Evolutionary conservation across 2,113 vertebrate species (phyloP), one percentile per base, ranked within the genome.

Genomic region (Leuciscus idus): DNA sequence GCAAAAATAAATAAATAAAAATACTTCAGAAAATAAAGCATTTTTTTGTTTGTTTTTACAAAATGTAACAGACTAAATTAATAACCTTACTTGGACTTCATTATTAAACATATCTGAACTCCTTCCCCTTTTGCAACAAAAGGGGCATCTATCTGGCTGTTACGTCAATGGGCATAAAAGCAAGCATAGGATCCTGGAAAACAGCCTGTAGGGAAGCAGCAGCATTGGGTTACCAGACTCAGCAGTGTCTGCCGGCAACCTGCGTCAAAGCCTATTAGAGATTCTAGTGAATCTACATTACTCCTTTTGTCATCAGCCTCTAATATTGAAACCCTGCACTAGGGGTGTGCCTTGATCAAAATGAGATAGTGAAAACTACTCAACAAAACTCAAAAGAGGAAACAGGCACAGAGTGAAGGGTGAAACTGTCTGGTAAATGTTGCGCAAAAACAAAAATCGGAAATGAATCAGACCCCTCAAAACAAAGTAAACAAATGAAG

Each of bases 381-480:
- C 77, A 43, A 62, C 33, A 26, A 80, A 79, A 55, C 26, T 77
- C 55, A 80, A 78, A 57, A 78, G 52, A 78, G 30, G 52, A 78
- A 78, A 57, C 28, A 6, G 28, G 7, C 26, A 4, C 0, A 4
- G 21, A 50, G 28, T 55, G 26, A 57, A 30, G 75, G 75, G 19
- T 19, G 8, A 19, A 33, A 78, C 70, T 72, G 50, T 33, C 75
- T 75, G 73, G 43, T 28, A 50, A 75, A n/a, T 48, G 43, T 75
- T 75, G 73, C 23, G 6, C n/a, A 50, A 57, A 43, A 75, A 75
- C 73, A 43, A 4, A 7, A 2, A n/a, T 4, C 73, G 13, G 73
- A 77, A 77, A 77, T 55, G 7, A 55, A 55, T 77, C 48, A 77
- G 15, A 57, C 9, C 28, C 48, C 4, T 43, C 28, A 11, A 77